Percentiles rank a stretch among this genome's conserved stretches.
phyloP scores from a whole-genome alignment of 2,797 vertebrate species.

The Hydrolagus colliei region DNA sequence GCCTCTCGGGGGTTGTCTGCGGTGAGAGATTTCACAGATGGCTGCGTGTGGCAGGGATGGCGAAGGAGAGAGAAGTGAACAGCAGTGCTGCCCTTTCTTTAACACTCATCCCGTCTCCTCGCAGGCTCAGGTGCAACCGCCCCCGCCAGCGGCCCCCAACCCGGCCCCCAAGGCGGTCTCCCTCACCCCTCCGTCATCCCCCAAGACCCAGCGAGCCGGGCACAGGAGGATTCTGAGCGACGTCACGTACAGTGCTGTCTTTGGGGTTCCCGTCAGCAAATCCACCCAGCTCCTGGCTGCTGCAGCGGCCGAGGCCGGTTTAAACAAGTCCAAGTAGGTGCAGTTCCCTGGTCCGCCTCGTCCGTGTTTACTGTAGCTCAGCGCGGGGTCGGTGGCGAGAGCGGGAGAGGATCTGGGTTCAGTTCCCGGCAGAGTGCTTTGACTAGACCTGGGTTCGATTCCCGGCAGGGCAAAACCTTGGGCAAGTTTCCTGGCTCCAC shows the following conservation, averaged over 20 bases:
- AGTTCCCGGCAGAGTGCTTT: too few species aligned
- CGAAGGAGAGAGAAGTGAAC: not conserved
- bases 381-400: too few species aligned
- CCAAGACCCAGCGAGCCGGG: constrained; percentile 81
- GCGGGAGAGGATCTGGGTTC: not conserved
- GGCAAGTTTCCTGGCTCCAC: too few species aligned
- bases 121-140: constrained; percentile 41
- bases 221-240: constrained; percentile 94
- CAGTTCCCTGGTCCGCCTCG: too few species aligned
- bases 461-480: too few species aligned
- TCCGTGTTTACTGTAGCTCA: constrained; percentile 27
- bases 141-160: constrained; percentile 30
- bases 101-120: not conserved
- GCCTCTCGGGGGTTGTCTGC: too few species aligned
- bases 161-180: constrained; percentile 65
- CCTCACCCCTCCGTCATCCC: constrained; percentile 88
- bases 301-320: constrained; percentile 88
- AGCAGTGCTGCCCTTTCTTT: constrained; percentile 34
- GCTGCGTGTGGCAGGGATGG: too few species aligned
- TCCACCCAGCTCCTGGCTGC: constrained; percentile 92
- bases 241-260: constrained; percentile 90
- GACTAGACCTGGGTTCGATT: too few species aligned
- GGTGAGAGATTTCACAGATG: too few species aligned
- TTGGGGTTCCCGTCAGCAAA: constrained; percentile 92
- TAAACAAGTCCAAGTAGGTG: constrained; percentile 94